Evolutionary conservation across 2,888 invertebrate genomes (phyloP).

Genomic region (Ceramica pisi): DNA sequence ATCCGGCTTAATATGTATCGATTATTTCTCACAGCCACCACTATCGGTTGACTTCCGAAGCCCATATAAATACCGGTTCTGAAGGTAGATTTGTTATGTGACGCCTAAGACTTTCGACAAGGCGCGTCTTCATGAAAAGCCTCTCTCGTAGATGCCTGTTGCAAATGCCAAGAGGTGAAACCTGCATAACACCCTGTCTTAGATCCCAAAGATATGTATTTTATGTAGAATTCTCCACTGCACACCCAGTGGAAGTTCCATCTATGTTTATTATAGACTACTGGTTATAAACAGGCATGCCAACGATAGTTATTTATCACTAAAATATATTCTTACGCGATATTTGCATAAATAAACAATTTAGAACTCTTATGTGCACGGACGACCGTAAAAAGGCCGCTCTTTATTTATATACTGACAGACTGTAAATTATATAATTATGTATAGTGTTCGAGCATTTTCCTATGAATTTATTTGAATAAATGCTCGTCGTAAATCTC

Average conservation of each 20-base stretch:
- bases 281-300: slow-evolving; percentile 14
- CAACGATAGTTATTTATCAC: slow-evolving; percentile 26
- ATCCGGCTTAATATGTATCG: slow-evolving; percentile 10
- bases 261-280: slow-evolving; percentile 22
- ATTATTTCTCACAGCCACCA: slow-evolving; percentile 3
- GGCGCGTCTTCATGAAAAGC: neutral
- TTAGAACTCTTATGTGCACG: slow-evolving; percentile 39
- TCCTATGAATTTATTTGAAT: slow-evolving; percentile 50
- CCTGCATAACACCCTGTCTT: neutral
- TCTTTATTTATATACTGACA: slow-evolving; percentile 39
- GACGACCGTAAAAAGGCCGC: slow-evolving; percentile 25
- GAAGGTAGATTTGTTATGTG: neutral
- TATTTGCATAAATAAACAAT: slow-evolving; percentile 57
- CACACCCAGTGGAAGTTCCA: neutral
- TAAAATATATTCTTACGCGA: slow-evolving; percentile 24
- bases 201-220: slow-evolving; percentile 29
- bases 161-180: neutral
- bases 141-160: neutral
- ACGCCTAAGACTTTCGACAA: neutral
- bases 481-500: slow-evolving; percentile 36
- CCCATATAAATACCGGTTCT: neutral
- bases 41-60: slow-evolving; percentile 19
- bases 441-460: slow-evolving; percentile 17
- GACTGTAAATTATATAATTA: slow-evolving; percentile 37
- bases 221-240: slow-evolving; percentile 7